Base-by-base conservation (phyloP, 2,113 vertebrate species). In the Panurus biarmicus region DNA sequence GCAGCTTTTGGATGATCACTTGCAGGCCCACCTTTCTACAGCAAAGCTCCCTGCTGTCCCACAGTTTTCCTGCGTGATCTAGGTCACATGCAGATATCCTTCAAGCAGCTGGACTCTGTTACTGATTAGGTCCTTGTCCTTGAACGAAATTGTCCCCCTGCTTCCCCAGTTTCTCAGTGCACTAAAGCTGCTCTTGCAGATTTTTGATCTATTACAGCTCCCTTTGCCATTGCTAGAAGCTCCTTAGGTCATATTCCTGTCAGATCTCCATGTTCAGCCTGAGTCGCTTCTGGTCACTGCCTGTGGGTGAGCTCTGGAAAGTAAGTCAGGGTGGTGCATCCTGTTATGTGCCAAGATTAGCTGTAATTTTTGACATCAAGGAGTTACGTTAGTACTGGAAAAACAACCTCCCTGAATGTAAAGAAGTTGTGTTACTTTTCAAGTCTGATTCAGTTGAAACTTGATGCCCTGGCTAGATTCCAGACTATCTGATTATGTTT, bases 401-500 rank as follows among this genome's bases (percentile, higher is more conserved):
- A 74, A 73, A 64, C 29, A 79, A 20, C 1, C 7, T 60, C 76
- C 38, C 66, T 48, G 60, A 71, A 75, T 45, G 53, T 70, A 56
- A 82, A 91, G 74, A 74, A 69, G 54, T 23, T 83, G 20, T 73
- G 22, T 79, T 90, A 53, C 82, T 93, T 90, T 87, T 85, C 64
- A 90, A 15, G 74, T 82, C 71, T 80, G 88, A 85, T 84, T 64
- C 0, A 4, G 69, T 70, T 85, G 90, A 80, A 96, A 86, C 71
- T 35, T 42, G 36, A 95, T 87, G 71, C 62, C 42, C 56, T 87
- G 60, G 57, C 70, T 60, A 38, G 53, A 87, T 90, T 96, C 74
- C 96, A 94, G 74, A 23, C 74, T 78, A 36, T 35, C 31, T 93
- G 83, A 93, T 94, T 85, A 81, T 56, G 22, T 86, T 89, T 60